Percentiles rank a stretch among this genome's conserved stretches.
Evolutionary conservation across 2,113 vertebrate species (phyloP).

Genomic region (Cricetomys ansorgei): DNA sequence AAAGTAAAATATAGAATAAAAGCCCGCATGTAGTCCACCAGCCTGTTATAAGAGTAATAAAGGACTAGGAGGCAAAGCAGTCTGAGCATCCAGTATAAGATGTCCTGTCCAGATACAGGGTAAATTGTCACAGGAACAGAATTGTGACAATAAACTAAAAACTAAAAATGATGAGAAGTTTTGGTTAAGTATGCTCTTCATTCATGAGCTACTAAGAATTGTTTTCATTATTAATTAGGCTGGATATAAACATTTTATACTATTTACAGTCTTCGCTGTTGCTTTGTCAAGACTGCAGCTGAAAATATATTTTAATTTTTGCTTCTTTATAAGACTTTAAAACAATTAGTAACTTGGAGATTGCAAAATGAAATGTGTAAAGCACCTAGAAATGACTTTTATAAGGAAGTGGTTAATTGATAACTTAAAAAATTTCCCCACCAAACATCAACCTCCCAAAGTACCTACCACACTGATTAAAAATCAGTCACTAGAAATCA

Average conservation of each 20-base stretch:
- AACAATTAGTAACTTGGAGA: not conserved
- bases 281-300: not conserved
- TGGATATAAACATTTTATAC: not conserved
- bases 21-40: not conserved
- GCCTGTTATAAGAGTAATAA: not conserved
- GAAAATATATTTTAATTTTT: constrained; percentile 23
- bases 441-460: constrained; percentile 30
- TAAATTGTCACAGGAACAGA: constrained; percentile 22
- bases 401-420: not conserved
- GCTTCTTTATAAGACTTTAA: not conserved
- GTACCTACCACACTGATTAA: not conserved
- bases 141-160: constrained; percentile 13
- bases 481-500: not conserved
- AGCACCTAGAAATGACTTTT: not conserved
- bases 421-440: not conserved
- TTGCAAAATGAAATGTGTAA: constrained; percentile 2
- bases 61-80: not conserved
- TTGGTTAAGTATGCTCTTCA: not conserved
- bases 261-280: not conserved
- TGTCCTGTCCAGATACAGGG: not conserved
- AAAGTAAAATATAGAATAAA: not conserved
- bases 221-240: not conserved
- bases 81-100: constrained; percentile 14
- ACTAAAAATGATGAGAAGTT: not conserved
- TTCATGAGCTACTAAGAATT: not conserved